Evolutionary conservation across 2,888 invertebrate genomes (phyloP).

Genomic region (Coleophora deauratella): DNA sequence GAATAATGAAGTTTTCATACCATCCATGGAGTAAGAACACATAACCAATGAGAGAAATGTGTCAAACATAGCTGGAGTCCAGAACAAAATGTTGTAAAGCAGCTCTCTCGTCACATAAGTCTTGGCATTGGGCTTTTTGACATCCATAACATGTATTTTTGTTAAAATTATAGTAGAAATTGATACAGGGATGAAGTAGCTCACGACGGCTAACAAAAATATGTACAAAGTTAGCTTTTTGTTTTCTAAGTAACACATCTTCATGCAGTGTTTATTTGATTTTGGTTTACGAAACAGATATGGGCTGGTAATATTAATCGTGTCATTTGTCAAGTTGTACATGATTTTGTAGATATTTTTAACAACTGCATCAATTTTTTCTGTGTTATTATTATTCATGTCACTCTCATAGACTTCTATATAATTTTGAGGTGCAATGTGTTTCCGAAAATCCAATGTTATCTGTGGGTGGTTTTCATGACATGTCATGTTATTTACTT

Average conservation of each 20-base stretch:
- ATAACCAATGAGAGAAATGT: constrained; percentile 51
- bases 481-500: constrained; percentile 38
- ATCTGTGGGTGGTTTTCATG: constrained; percentile 17
- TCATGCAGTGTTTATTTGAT: constrained; percentile 30
- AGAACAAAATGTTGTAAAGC: constrained; percentile 59
- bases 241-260: constrained; percentile 53
- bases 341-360: constrained; percentile 48
- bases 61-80: constrained; percentile 65
- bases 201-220: constrained; percentile 43
- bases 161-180: constrained; percentile 55
- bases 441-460: constrained; percentile 32
- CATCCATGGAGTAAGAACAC: constrained; percentile 52
- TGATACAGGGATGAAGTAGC: constrained; percentile 61
- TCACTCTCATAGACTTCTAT: constrained; percentile 35
- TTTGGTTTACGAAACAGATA: constrained; percentile 6
- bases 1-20: constrained; percentile 47
- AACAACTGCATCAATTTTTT: constrained; percentile 36
- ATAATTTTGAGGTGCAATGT: constrained; percentile 33
- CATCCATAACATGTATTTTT: constrained; percentile 49
- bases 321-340: constrained; percentile 35
- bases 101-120: constrained; percentile 51
- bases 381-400: constrained; percentile 23
- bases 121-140: constrained; percentile 41
- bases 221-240: constrained; percentile 49
- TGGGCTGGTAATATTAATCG: constrained; percentile 31